These are phyloP conservation scores for Hyles euphorbiae DNA, from an alignment of 1,140 invertebrate genomes.

Conservation along the genomic window DNA sequence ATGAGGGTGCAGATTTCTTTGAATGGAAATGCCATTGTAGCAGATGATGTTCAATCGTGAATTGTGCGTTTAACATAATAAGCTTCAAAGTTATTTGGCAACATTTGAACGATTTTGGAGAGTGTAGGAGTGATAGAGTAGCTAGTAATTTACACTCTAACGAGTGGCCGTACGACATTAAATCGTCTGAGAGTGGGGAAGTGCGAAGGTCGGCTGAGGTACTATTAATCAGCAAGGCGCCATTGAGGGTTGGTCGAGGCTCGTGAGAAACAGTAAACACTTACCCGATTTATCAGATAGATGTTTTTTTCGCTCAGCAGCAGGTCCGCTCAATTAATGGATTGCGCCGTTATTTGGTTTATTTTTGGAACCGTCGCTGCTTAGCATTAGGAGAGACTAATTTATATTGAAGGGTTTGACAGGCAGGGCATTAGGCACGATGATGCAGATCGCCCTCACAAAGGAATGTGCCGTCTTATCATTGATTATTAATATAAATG, in stretches of 20 bases:
- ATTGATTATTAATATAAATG: slow-evolving; percentile 27
- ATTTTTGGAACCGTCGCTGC: slow-evolving; percentile 59
- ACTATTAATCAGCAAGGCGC: slow-evolving; percentile 73
- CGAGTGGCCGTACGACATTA: slow-evolving; percentile 22
- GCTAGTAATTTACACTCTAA: slow-evolving; percentile 20
- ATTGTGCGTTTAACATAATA: slow-evolving; percentile 19
- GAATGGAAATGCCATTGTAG: slow-evolving; percentile 51
- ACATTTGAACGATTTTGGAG: slow-evolving; percentile 15
- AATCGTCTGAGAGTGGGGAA: slow-evolving; percentile 25
- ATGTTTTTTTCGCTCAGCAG: slow-evolving; percentile 63
- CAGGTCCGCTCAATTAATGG: slow-evolving; percentile 72
- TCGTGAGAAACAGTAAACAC: slow-evolving; percentile 74
- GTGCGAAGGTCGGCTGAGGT: slow-evolving; percentile 59
- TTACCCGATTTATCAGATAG: slow-evolving; percentile 72
- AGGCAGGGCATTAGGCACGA: slow-evolving; percentile 49
- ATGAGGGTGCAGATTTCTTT: slow-evolving; percentile 74
- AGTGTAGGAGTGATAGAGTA: slow-evolving; percentile 6
- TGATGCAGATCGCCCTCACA: slow-evolving; percentile 33
- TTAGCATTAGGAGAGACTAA: slow-evolving; percentile 60
- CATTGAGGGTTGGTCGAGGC: slow-evolving; percentile 68
- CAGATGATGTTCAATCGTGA: slow-evolving; percentile 9
- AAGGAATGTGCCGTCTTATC: slow-evolving; percentile 32
- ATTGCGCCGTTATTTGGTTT: slow-evolving; percentile 71
- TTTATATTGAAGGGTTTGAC: slow-evolving; percentile 68
- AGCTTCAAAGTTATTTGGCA: slow-evolving; percentile 24